Percentiles rank a stretch among this genome's conserved stretches.
Conservation (phyloP, 1,140 invertebrate species). For the Teleogryllus occipitalis region DNA sequence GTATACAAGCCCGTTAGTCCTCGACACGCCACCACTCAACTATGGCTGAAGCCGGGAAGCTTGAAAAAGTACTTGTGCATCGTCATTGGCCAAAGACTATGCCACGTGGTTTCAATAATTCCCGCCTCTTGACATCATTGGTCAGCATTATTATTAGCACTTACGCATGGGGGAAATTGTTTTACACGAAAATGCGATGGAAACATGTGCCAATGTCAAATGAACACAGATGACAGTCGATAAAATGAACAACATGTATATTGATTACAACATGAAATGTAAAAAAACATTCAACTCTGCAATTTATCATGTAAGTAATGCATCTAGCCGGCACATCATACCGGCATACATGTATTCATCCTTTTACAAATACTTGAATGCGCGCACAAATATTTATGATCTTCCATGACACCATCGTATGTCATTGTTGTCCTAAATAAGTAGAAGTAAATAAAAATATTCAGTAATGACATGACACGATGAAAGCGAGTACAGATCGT, state of each 20-base stretch:
- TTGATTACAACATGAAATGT: too few relatives aligned
- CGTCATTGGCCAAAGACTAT: slow-evolving; percentile 17
- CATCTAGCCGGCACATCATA: too few relatives aligned
- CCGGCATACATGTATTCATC: too few relatives aligned
- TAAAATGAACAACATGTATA: neutral
- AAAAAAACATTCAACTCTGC: too few relatives aligned
- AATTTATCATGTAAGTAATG: too few relatives aligned
- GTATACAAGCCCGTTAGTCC: slow-evolving; percentile 22
- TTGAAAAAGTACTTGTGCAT: slow-evolving; percentile 23
- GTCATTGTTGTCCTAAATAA: too few relatives aligned
- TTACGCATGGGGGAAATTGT: slow-evolving; percentile 14
- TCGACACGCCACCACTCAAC: slow-evolving; percentile 20
- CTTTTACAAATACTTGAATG: too few relatives aligned
- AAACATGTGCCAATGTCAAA: neutral
- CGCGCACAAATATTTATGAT: too few relatives aligned
- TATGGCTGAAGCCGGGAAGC: slow-evolving; percentile 25
- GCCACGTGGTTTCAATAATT: slow-evolving; percentile 23
- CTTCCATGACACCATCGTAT: too few relatives aligned
- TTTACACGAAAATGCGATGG: neutral
- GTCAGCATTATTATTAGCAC: slow-evolving; percentile 17
- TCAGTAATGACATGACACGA: too few relatives aligned
- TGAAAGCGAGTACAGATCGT: too few relatives aligned
- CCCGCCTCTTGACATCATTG: slow-evolving; percentile 26
- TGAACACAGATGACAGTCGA: neutral
- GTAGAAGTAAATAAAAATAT: too few relatives aligned